These are phyloP conservation scores for Potorous gilbertii DNA, from an alignment of 2,797 vertebrate genomes.

Conservation along the genomic window DNA sequence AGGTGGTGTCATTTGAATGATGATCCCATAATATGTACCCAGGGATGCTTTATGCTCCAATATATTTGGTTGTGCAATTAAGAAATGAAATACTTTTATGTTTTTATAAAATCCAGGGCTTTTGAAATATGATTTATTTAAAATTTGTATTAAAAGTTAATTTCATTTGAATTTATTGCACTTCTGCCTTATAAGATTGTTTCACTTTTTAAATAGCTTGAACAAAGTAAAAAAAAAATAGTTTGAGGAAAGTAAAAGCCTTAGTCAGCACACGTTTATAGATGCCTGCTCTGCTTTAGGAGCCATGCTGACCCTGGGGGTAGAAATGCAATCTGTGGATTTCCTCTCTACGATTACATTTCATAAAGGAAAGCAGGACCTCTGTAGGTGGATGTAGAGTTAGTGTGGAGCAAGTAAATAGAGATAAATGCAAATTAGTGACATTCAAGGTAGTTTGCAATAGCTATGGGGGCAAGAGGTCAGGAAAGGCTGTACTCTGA, in stretches of 20 bases:
- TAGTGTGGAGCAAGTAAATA: background rate
- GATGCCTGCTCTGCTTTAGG: background rate
- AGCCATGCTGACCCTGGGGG: background rate
- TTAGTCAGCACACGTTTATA: background rate
- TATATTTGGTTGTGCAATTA: constrained; percentile 31
- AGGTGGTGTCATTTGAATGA: constrained; percentile 1
- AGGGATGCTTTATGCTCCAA: background rate
- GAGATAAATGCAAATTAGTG: background rate
- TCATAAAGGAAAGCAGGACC: background rate
- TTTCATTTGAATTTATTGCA: constrained; percentile 51
- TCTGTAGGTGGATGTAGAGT: background rate
- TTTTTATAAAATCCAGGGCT: background rate
- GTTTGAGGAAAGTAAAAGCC: constrained; percentile 1
- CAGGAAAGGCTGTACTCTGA: background rate
- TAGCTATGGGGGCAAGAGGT: background rate
- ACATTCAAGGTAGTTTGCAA: background rate
- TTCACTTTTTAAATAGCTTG: constrained; percentile 47
- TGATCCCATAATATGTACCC: constrained; percentile 15
- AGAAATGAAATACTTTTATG: background rate
- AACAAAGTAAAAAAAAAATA: constrained; percentile 19
- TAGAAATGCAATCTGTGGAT: background rate
- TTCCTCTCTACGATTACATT: background rate
- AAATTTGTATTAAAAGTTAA: background rate
- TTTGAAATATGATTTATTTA: background rate
- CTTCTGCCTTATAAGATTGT: background rate